Percentiles rank a stretch among this genome's conserved stretches.
Conservation (phyloP, 1,140 invertebrate species). For the Drepana arcuata region DNA sequence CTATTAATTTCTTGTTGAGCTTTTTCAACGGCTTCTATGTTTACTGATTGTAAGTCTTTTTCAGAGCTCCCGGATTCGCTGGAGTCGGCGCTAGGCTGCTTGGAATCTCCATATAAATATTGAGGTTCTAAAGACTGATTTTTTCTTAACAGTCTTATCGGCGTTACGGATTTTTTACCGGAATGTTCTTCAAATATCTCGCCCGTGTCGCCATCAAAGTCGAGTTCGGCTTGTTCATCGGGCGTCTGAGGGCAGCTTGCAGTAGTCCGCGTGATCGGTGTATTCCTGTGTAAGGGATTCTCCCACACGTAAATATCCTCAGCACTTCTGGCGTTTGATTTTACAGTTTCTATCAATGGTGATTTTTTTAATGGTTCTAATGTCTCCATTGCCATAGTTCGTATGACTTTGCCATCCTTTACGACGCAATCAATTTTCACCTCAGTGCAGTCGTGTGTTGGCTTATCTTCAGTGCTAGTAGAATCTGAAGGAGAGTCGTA, state of each 20-base stretch:
- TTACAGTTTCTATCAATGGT: constrained; percentile 42
- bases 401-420: constrained; percentile 25
- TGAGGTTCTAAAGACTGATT: constrained; percentile 51
- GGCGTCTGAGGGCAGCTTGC: constrained; percentile 74
- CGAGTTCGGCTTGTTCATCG: constrained; percentile 79
- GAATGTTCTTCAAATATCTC: constrained; percentile 75
- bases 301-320: constrained; percentile 84
- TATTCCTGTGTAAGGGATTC: constrained; percentile 78
- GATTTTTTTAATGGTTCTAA: constrained; percentile 43
- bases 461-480: constrained; percentile 54
- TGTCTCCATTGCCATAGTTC: constrained; percentile 25
- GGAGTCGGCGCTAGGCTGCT: constrained; percentile 36
- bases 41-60: constrained; percentile 23
- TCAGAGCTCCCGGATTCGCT: constrained; percentile 54
- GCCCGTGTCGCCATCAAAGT: constrained; percentile 75
- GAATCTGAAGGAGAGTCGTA: constrained; percentile 60
- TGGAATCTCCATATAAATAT: constrained; percentile 21
- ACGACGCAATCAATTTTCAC: constrained; percentile 19
- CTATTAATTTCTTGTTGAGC: constrained; percentile 13
- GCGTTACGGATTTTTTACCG: constrained; percentile 76
- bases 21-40: constrained; percentile 18
- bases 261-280: constrained; percentile 54
- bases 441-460: constrained; percentile 45
- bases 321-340: constrained; percentile 57
- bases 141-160: constrained; percentile 70